A percentile compares a stretch with the other conserved stretches of the same genome.
Conservation (phyloP, 2,113 vertebrate species). For the Eudyptes chrysolophus region DNA sequence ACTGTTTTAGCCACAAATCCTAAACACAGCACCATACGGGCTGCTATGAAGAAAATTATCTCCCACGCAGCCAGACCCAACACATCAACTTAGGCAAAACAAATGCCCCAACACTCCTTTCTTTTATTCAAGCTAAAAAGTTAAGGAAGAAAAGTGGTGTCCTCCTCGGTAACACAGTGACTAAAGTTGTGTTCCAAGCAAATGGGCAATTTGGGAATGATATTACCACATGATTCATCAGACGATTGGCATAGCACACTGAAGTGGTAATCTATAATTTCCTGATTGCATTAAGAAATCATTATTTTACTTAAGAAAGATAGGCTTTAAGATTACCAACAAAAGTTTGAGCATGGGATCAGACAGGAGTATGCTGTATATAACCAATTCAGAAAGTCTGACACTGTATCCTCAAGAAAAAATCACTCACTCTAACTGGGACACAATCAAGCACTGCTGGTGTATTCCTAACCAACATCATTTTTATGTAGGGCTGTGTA, state of each 20-base stretch:
- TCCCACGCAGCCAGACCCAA: not conserved
- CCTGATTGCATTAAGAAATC: not conserved
- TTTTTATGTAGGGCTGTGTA: not conserved
- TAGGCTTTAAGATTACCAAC: not conserved
- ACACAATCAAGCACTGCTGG: not conserved
- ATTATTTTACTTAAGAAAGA: not conserved
- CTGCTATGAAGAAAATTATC: not conserved
- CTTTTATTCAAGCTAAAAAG: no score
- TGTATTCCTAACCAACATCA: not conserved
- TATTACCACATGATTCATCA: not conserved
- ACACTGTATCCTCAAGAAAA: not conserved
- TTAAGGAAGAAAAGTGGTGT: not conserved
- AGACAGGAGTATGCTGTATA: not conserved
- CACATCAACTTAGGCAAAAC: not conserved
- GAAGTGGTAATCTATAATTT: not conserved
- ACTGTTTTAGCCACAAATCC: not conserved
- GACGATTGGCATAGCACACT: not conserved
- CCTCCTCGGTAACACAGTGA: not conserved
- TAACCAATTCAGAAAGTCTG: rapidly evolving
- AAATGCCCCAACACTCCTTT: not conserved
- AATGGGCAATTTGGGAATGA: not conserved
- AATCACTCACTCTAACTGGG: not conserved
- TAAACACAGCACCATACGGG: not conserved
- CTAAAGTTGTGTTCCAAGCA: not conserved
- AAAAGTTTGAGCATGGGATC: not conserved